These are phyloP conservation scores for Puffinus mauretanicus DNA, from an alignment of 2,113 vertebrate genomes.

Conservation along the genomic window DNA sequence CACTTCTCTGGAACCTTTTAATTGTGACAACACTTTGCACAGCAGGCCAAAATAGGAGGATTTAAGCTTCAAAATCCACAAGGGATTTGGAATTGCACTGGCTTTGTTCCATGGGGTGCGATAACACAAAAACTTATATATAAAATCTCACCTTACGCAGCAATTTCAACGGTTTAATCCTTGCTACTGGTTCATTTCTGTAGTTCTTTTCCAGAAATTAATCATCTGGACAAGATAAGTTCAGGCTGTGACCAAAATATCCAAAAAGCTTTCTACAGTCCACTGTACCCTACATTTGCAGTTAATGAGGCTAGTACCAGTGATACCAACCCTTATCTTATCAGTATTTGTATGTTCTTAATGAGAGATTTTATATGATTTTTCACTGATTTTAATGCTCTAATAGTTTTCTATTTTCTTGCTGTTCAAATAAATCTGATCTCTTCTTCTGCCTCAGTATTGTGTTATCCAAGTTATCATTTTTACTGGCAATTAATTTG, in stretches of 20 bases:
- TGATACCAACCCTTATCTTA: background rate
- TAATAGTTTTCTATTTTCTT: background rate
- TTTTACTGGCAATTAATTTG: background rate
- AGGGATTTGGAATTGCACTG: background rate
- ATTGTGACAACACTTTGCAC: background rate
- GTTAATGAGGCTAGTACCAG: background rate
- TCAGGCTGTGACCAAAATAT: background rate
- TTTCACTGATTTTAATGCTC: background rate
- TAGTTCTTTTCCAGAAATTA: background rate
- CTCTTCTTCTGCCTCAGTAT: background rate
- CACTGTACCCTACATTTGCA: background rate
- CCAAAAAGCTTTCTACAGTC: background rate
- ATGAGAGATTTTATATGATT: background rate
- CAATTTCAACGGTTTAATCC: background rate
- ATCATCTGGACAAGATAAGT: background rate
- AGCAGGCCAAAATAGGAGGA: background rate
- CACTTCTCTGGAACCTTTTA: background rate
- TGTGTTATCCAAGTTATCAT: background rate
- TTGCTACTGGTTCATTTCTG: background rate
- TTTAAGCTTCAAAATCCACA: background rate
- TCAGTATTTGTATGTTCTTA: background rate
- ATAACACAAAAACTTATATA: background rate
- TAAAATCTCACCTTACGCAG: background rate
- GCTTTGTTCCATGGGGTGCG: background rate
- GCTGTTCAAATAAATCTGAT: background rate